A percentile compares a stretch with the other conserved stretches of the same genome.
phyloP scores from a whole-genome alignment of 30 jellyfish, hydroid and myxozoan genomes.

The Hydractinia symbiolongicarpus region DNA sequence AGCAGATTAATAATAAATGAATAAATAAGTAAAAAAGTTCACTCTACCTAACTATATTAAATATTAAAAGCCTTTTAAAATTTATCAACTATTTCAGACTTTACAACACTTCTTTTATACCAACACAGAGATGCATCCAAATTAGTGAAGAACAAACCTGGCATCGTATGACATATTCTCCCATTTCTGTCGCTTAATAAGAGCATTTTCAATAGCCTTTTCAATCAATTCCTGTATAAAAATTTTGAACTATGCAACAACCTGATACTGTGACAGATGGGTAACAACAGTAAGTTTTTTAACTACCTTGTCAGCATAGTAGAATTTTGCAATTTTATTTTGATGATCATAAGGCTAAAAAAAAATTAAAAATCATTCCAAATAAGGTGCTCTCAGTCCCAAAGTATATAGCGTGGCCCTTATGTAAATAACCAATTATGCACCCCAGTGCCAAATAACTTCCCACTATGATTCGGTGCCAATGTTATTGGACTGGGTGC shows the following conservation, averaged over 20 bases:
- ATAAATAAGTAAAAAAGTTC: no score
- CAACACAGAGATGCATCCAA: background rate
- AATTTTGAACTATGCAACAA: background rate
- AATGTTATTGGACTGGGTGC: no score
- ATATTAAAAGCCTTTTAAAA: no score
- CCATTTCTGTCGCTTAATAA: constrained; percentile 74
- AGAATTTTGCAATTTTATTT: constrained; percentile 67
- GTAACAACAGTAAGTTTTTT: background rate
- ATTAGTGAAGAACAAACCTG: constrained; percentile 47
- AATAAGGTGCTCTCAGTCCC: no score
- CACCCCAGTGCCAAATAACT: no score
- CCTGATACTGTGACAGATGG: background rate
- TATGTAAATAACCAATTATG: no score
- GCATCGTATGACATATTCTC: constrained; percentile 89
- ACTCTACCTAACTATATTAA: no score
- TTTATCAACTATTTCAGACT: no score
- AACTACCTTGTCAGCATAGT: constrained; percentile 90
- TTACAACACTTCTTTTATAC: no score
- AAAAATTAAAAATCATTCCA: background rate
- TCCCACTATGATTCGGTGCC: no score
- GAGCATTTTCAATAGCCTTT: constrained; percentile 84
- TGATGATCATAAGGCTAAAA: constrained; percentile 83
- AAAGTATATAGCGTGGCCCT: no score
- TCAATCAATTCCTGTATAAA: constrained; percentile 60
- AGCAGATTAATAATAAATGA: no score